Percentiles rank a stretch among this genome's conserved stretches.
Evolutionary conservation across 2,113 vertebrate genomes (phyloP).

Genomic region (Phodopus roborovskii): DNA sequence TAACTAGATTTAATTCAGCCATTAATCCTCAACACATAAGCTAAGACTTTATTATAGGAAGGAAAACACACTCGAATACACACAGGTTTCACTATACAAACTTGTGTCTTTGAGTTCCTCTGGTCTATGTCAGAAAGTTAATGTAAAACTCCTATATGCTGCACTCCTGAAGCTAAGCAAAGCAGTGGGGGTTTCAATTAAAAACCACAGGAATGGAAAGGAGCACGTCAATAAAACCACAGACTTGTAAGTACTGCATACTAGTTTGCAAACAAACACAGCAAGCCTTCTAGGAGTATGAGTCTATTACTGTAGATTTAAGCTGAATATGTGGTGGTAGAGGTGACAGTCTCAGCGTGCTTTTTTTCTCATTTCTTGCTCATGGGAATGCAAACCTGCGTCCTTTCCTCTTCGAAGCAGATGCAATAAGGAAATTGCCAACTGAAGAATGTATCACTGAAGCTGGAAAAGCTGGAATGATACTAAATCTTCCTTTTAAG

Average conservation of each 20-base stretch:
- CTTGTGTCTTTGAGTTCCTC: slow-evolving; percentile 79
- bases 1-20: slow-evolving; percentile 35
- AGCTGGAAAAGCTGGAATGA: slow-evolving; percentile 58
- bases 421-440: slow-evolving; percentile 68
- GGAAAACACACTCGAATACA: slow-evolving; percentile 29
- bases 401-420: slow-evolving; percentile 65
- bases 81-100: slow-evolving; percentile 79
- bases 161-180: slow-evolving; percentile 85
- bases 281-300: slow-evolving; percentile 85
- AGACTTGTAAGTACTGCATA: slow-evolving; percentile 89
- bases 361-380: slow-evolving; percentile 79
- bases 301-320: slow-evolving; percentile 89
- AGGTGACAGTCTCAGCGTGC: slow-evolving; percentile 87
- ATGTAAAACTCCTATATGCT: slow-evolving; percentile 86
- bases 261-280: slow-evolving; percentile 92
- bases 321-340: slow-evolving; percentile 82
- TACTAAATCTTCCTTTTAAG: slow-evolving; percentile 72
- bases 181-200: slow-evolving; percentile 91
- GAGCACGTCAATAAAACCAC: slow-evolving; percentile 92
- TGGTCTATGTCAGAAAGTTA: slow-evolving; percentile 85
- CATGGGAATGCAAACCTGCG: slow-evolving; percentile 72
- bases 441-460: slow-evolving; percentile 38
- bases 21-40: background rate
- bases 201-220: slow-evolving; percentile 91
- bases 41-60: background rate